Percentiles rank a stretch among this genome's conserved stretches.
Evolutionary conservation across 2,888 invertebrate genomes (phyloP).

Genomic region (Phengaris alcon): DNA sequence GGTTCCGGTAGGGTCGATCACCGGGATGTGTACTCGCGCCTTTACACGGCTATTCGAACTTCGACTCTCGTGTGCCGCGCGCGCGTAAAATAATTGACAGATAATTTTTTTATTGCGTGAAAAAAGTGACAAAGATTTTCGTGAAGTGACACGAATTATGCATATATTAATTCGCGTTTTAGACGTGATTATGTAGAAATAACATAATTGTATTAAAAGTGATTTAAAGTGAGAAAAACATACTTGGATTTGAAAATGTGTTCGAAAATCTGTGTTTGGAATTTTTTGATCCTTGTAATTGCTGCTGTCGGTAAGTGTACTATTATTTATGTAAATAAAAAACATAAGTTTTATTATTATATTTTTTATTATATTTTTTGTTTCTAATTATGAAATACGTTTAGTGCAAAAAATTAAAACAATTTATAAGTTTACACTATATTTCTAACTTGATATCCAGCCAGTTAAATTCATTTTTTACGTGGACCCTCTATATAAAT

Average conservation of each 20-base stretch:
- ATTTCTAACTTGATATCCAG: not conserved
- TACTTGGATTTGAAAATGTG: constrained; percentile 23
- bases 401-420: not conserved
- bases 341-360: not conserved
- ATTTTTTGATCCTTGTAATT: constrained; percentile 54
- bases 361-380: too few species aligned
- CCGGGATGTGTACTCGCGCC: constrained; percentile 62
- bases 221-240: not conserved
- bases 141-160: constrained; percentile 5
- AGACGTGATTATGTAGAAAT: not conserved
- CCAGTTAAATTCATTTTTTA: not conserved
- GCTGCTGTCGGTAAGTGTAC: constrained; percentile 64
- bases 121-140: constrained; percentile 15
- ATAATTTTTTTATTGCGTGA: constrained; percentile 7
- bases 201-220: not conserved
- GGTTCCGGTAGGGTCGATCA: constrained; percentile 80
- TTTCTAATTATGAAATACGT: not conserved
- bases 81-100: constrained; percentile 52
- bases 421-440: not conserved
- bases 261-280: constrained; percentile 46
- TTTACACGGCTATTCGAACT: constrained; percentile 52
- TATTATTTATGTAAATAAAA: constrained; percentile 32
- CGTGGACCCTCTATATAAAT: not conserved
- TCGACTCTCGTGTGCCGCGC: constrained; percentile 53
- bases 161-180: not conserved